A percentile compares a stretch with the other conserved stretches of the same genome.
Evolutionary conservation across 2,797 vertebrate species (phyloP).

Genomic region (Amphiprion clarkii): DNA sequence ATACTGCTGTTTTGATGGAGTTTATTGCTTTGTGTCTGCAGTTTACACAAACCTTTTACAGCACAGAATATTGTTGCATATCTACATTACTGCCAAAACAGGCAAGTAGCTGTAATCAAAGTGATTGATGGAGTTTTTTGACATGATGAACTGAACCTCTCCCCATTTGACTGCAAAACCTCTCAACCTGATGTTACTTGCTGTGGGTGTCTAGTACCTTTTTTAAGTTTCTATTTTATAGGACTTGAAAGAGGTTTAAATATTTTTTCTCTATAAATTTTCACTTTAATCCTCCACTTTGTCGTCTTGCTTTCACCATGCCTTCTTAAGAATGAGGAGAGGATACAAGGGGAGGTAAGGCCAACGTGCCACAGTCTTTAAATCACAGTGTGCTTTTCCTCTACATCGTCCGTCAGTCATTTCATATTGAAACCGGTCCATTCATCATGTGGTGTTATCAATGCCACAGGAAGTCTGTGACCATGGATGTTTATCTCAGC

Average conservation of each 20-base stretch:
- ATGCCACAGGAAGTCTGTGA: constrained; percentile 17
- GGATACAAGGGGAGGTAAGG: constrained; percentile 98
- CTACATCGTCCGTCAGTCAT: constrained; percentile 50
- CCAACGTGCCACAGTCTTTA: constrained; percentile 37
- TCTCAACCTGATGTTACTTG: background rate
- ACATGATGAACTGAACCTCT: background rate
- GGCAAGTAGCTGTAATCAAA: background rate
- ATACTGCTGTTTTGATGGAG: background rate
- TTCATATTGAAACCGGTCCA: constrained; percentile 44
- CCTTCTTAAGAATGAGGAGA: constrained; percentile 94
- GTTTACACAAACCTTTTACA: background rate
- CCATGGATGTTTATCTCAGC: constrained; percentile 17
- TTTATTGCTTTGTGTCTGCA: background rate
- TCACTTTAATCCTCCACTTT: constrained; percentile 32
- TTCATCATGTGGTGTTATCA: constrained; percentile 40
- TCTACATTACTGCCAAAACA: background rate
- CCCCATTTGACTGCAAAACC: background rate
- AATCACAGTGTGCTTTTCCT: constrained; percentile 18
- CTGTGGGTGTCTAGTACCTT: background rate
- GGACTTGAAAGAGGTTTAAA: background rate
- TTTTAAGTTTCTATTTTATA: background rate
- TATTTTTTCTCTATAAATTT: background rate
- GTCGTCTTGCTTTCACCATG: constrained; percentile 70
- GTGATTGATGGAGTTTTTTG: background rate
- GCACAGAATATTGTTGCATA: background rate